These are phyloP conservation scores for Mamestra brassicae DNA, from an alignment of 2,888 invertebrate genomes.

Conservation along the genomic window DNA sequence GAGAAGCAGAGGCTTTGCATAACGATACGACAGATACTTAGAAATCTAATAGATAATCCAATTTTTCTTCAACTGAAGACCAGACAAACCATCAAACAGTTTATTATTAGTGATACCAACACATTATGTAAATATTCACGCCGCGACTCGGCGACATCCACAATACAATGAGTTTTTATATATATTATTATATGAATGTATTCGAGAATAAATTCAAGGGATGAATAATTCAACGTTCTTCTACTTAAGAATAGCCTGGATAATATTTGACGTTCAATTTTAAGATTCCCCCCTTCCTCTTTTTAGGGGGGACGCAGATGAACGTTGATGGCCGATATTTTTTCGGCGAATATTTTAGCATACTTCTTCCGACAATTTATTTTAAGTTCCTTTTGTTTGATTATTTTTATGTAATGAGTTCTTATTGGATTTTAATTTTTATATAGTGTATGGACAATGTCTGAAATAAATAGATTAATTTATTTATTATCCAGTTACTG, in stretches of 20 bases:
- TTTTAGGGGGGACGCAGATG: neutral
- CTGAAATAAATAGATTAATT: too few relatives aligned
- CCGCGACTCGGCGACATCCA: conserved; percentile 22
- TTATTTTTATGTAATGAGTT: too few relatives aligned
- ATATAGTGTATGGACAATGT: too few relatives aligned
- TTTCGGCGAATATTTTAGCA: neutral
- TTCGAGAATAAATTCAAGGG: conserved; percentile 70
- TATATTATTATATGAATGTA: conserved; percentile 67
- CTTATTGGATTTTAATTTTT: too few relatives aligned
- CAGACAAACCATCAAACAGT: conserved; percentile 16
- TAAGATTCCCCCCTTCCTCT: conserved; percentile 23
- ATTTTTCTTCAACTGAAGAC: neutral
- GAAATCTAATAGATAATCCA: neutral
- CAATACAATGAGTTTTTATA: conserved; percentile 67
- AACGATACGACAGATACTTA: neutral
- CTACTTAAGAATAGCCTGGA: conserved; percentile 38
- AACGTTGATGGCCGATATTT: neutral
- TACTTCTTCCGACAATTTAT: too few relatives aligned
- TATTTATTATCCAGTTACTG: too few relatives aligned
- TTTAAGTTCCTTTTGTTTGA: too few relatives aligned
- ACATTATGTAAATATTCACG: conserved; percentile 52
- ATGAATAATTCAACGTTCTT: conserved; percentile 59
- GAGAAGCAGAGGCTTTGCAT: too few relatives aligned
- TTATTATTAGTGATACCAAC: conserved; percentile 27
- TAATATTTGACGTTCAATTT: conserved; percentile 65